Percentiles rank a stretch among this genome's conserved stretches.
phyloP scores from a whole-genome alignment of 2,797 vertebrate genomes.

The Cygnus olor region DNA sequence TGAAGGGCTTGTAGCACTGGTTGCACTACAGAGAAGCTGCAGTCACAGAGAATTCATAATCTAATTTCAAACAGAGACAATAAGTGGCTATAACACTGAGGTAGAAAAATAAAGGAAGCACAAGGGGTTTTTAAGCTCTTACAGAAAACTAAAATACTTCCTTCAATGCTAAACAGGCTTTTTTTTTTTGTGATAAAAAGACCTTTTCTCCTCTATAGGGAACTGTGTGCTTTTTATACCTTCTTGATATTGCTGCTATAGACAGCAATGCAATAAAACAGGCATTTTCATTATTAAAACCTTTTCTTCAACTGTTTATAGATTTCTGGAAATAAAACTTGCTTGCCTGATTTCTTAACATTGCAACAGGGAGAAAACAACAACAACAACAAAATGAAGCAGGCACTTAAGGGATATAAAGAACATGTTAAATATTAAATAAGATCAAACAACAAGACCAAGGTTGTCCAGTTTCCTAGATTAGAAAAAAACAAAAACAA shows the following conservation, averaged over 20 bases:
- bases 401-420: not conserved
- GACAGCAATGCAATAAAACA: conserved; percentile 20
- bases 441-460: not conserved
- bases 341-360: not conserved
- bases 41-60: not conserved
- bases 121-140: not conserved
- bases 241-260: not conserved
- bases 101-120: not conserved
- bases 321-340: conserved; percentile 20
- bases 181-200: not conserved
- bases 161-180: not conserved
- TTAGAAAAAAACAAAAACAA: not conserved
- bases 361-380: not conserved
- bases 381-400: not conserved
- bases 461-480: not conserved
- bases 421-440: not conserved
- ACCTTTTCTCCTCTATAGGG: not conserved
- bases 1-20: not conserved
- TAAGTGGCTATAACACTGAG: not conserved
- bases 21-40: not conserved
- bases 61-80: not conserved
- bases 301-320: not conserved
- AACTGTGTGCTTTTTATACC: not conserved
- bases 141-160: not conserved
- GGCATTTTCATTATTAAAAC: conserved; percentile 32